phyloP scores from a whole-genome alignment of 2,113 vertebrate species.

The Apodemus speciosus region DNA sequence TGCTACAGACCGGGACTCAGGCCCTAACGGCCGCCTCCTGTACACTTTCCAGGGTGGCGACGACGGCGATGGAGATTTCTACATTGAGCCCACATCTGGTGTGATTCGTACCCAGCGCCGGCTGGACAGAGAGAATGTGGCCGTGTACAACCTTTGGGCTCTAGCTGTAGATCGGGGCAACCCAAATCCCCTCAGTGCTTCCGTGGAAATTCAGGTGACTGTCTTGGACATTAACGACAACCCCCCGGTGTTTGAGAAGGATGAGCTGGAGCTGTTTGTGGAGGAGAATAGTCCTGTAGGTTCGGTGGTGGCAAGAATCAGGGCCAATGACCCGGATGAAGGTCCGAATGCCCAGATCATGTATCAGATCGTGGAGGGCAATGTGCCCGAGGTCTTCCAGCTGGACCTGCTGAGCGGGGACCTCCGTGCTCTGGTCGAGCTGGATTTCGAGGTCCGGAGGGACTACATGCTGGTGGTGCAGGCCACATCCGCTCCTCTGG shows the following conservation, averaged over 20 bases:
- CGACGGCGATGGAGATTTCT: slow-evolving; percentile 95
- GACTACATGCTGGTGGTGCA: slow-evolving; percentile 97
- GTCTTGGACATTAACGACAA: slow-evolving; percentile 98
- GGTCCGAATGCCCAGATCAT: slow-evolving; percentile 97
- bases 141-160: slow-evolving; percentile 91
- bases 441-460: slow-evolving; percentile 93
- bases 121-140: slow-evolving; percentile 95
- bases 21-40: slow-evolving; percentile 91
- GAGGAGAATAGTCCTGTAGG: slow-evolving; percentile 95
- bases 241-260: slow-evolving; percentile 94
- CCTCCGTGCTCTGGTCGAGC: slow-evolving; percentile 91
- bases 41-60: slow-evolving; percentile 95
- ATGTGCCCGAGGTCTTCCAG: slow-evolving; percentile 95
- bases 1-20: slow-evolving; percentile 93
- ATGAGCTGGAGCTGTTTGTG: slow-evolving; percentile 93
- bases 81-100: slow-evolving; percentile 93
- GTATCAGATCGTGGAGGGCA: slow-evolving; percentile 98
- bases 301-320: slow-evolving; percentile 93
- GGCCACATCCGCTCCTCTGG: slow-evolving; percentile 95
- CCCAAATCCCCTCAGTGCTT: slow-evolving; percentile 89
- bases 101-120: slow-evolving; percentile 94
- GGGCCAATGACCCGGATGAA: slow-evolving; percentile 93
- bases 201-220: slow-evolving; percentile 91
- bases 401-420: slow-evolving; percentile 96
- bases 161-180: slow-evolving; percentile 93